Evolutionary conservation across 2,113 vertebrate genomes (phyloP), one percentile per base, ranked within the genome.

Genomic region (Engraulis encrasicolus): DNA sequence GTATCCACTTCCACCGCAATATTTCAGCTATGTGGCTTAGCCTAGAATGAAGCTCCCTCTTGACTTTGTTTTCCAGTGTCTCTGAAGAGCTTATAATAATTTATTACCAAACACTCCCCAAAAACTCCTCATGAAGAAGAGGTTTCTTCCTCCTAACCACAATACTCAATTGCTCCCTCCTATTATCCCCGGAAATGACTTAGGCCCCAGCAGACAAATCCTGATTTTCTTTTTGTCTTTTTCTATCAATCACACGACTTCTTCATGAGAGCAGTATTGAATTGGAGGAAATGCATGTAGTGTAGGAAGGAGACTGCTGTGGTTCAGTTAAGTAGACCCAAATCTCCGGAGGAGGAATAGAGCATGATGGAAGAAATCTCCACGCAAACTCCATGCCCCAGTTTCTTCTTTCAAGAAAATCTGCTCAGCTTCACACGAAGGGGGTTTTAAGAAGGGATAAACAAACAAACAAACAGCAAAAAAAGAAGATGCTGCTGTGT

Each of bases 331-430:
- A 27, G 54, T 6, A 45, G 45, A 74, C 27, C n/a, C 23, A 50
- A 20, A 18, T 31, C 61, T 34, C 27, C 23, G 0, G 61, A 74
- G 66, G 4, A 74, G 23, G 2, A 9, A 66, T 23, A n/a, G n/a
- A n/a, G n/a, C n/a, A n/a, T n/a, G n/a, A n/a, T n/a, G n/a, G 48
- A 20, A 6, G 40, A 66, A 80, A 83, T 74, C 81, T 74, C 78
- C 82, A 84, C 84, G 84, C 77, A 66, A 89, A 87, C 85, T 85
- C 80, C 4, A 3, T 89, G 88, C 61, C 86, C 88, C 80, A 85
- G 61, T 85, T 87, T 80, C 49, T 78, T 74, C 77, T 58, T 77
- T 37, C 50, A 50, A 58, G 40, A 84, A 86, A 84, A 81, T 80
- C 83, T 80, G 77, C 40, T 2, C 19, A 52, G 40, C 83, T 37